Base-by-base conservation (phyloP, 2,113 vertebrate species). In the Cavia aperea region DNA sequence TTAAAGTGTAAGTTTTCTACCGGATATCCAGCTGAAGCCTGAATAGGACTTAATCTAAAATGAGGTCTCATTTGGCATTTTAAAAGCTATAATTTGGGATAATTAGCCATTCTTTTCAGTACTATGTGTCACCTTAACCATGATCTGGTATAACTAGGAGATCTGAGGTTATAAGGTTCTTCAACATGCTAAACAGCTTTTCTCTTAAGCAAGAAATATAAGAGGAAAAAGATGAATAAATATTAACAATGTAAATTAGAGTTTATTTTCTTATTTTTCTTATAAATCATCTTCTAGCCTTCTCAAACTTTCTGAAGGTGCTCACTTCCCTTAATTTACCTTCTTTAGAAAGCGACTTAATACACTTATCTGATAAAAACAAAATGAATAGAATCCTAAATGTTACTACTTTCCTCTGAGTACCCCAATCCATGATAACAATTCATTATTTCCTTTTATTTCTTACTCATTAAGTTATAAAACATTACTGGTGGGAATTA, bases 21-120 rank as follows among this genome's bases (percentile, higher is more conserved):
- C 13, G 77, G 46, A 46, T 54, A 96, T 56, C 33, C 3, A 94
- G 26, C 89, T 95, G 88, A 72, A 93, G 86, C 46, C 78, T 63
- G 63, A 94, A 86, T 51, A 54, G 82, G 95, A 92, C 51, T 95
- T 92, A 81, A 93, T 93, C 89, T 89, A 88, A 96, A 97, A 94
- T n/a, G 88, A 96, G 72, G 36, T 96, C 78, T 95, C 88, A 93
- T 86, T 96, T 93, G 93, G 62, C 89, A 96, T 96, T 96, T 94
- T 65, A 91, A 92, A 73, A 95, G 68, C 94, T 97, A 2, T 95
- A 94, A 96, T 97, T 97, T 97, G 70, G 92, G 4, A 89, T 72
- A 36, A 94, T 96, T 95, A 96, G 31, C 90, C 60, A 89, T 94
- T 94, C 94, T 95, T 93, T 81, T 91, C 75, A 3, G 73, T 62